Conservation (phyloP, 1,140 invertebrate species). For the Phthorimaea operculella region DNA sequence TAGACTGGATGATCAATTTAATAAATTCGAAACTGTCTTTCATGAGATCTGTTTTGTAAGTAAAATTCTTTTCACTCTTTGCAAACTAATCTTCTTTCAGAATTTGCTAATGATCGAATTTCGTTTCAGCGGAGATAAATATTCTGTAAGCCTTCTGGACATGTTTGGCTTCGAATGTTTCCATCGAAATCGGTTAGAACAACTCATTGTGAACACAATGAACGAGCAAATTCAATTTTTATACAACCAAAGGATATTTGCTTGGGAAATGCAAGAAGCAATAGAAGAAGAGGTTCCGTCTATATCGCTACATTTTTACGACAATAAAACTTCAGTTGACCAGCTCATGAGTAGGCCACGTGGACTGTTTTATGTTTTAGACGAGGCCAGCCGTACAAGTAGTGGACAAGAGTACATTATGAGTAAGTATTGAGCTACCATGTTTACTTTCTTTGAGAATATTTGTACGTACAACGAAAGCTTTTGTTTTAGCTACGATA, state of each 20-base stretch:
- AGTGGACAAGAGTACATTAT: conserved; percentile 69
- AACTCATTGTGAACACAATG: conserved; percentile 87
- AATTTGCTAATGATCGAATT: not conserved
- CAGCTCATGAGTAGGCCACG: conserved; percentile 84
- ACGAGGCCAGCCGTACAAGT: conserved; percentile 84
- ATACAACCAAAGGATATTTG: conserved; percentile 88
- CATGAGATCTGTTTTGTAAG: conserved; percentile 84
- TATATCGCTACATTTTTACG: conserved; percentile 80
- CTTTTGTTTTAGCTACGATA: conserved; percentile 64
- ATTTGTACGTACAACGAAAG: too few species aligned
- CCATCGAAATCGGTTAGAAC: conserved; percentile 85
- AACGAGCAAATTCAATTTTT: conserved; percentile 92
- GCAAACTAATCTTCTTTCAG: not conserved
- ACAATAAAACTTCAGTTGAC: conserved; percentile 89
- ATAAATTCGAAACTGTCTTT: conserved; percentile 86
- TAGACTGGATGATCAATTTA: conserved; percentile 89
- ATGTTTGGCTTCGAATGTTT: conserved; percentile 94
- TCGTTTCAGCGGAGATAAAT: conserved; percentile 80
- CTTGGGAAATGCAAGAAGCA: conserved; percentile 91
- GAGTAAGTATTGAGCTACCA: conserved; percentile 36
- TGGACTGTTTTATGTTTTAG: conserved; percentile 88
- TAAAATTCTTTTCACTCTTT: conserved; percentile 22
- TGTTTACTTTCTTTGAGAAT: not conserved
- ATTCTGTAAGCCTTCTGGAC: conserved; percentile 83
- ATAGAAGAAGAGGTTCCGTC: conserved; percentile 83